Evolutionary conservation across 2,888 invertebrate genomes (phyloP).

Genomic region (Ichneumon xanthorius): DNA sequence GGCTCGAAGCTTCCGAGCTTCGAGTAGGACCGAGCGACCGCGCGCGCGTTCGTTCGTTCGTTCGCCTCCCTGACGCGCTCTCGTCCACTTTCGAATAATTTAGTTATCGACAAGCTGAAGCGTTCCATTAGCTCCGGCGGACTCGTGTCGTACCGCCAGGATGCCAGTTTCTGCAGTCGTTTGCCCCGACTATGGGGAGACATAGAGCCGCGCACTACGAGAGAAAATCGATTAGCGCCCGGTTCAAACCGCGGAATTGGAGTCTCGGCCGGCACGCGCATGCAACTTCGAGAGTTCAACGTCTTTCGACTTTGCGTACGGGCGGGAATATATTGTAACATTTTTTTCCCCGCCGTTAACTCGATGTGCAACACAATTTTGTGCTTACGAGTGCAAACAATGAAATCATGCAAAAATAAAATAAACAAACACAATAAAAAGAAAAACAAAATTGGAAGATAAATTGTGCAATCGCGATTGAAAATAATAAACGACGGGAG

Average conservation of each 20-base stretch:
- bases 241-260: constrained; percentile 14
- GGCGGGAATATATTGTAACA: neutral
- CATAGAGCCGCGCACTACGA: constrained; percentile 39
- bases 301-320: neutral
- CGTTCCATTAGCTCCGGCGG: constrained; percentile 77
- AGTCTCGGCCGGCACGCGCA: constrained; percentile 10
- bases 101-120: constrained; percentile 80
- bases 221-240: constrained; percentile 78
- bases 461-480: neutral
- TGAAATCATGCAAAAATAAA: neutral
- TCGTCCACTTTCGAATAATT: constrained; percentile 78
- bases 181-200: constrained; percentile 3
- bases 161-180: constrained; percentile 46
- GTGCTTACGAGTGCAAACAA: neutral
- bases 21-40: neutral
- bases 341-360: neutral
- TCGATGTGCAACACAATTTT: neutral
- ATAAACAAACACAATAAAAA: neutral
- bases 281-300: constrained; percentile 17
- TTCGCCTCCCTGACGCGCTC: constrained; percentile 52
- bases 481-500: neutral
- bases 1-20: constrained; percentile 19
- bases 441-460: neutral
- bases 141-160: constrained; percentile 19
- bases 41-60: constrained; percentile 23